A percentile compares a stretch with the other conserved stretches of the same genome.
phyloP scores from a whole-genome alignment of 2,797 vertebrate genomes.

The Manis javanica region DNA sequence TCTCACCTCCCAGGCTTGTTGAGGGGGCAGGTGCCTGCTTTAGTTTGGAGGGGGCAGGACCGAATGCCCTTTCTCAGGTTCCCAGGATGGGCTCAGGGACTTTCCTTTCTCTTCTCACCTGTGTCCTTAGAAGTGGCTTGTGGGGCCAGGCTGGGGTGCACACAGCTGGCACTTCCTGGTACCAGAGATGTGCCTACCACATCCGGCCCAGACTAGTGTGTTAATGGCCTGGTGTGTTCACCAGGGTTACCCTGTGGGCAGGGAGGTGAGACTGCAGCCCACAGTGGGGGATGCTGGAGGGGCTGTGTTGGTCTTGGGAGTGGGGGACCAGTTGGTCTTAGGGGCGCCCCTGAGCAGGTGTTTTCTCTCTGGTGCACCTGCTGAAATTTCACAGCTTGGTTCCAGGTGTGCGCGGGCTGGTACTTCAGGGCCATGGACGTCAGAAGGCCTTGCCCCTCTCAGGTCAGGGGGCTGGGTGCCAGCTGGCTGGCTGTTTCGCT shows the following conservation, averaged over 20 bases:
- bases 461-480: background rate
- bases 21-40: background rate
- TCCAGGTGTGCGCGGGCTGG: background rate
- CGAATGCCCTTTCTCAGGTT: background rate
- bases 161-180: background rate
- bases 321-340: background rate
- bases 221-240: background rate
- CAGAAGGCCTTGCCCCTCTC: background rate
- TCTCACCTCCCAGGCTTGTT: background rate
- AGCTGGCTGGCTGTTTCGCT: background rate
- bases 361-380: background rate
- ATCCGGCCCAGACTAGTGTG: background rate
- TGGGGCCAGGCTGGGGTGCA: too few relatives aligned
- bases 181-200: background rate
- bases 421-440: background rate
- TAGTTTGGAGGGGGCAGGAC: background rate
- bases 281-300: background rate
- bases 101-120: background rate
- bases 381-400: background rate
- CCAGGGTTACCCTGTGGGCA: background rate
- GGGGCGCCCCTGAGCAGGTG: background rate
- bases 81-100: background rate
- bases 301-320: background rate
- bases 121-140: background rate
- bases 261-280: background rate